Evolutionary conservation across 2,888 invertebrate genomes (phyloP).

Genomic region (Bellardia pandia): DNA sequence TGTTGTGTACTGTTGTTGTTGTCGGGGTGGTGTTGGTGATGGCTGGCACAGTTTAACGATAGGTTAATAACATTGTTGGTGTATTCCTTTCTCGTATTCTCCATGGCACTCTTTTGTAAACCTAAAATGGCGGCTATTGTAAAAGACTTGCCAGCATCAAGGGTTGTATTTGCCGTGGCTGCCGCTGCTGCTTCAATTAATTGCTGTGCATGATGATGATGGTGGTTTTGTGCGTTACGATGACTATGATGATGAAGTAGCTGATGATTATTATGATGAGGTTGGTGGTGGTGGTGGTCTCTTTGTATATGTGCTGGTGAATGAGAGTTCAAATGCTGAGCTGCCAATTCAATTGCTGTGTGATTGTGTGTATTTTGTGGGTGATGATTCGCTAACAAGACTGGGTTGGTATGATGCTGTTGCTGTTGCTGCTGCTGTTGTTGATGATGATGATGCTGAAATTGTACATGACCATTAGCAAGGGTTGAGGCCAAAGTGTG

Average conservation of each 20-base stretch:
- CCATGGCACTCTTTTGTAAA: slow-evolving; percentile 85
- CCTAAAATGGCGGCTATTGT: slow-evolving; percentile 95
- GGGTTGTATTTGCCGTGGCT: slow-evolving; percentile 80
- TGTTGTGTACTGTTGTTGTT: slow-evolving; percentile 67
- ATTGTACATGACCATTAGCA: slow-evolving; percentile 78
- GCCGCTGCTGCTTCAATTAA: slow-evolving; percentile 78
- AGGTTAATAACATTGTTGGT: slow-evolving; percentile 83
- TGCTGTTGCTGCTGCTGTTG: slow-evolving; percentile 75
- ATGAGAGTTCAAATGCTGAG: slow-evolving; percentile 71
- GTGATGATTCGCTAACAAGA: slow-evolving; percentile 63
- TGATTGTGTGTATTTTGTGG: slow-evolving; percentile 56
- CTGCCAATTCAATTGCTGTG: slow-evolving; percentile 63
- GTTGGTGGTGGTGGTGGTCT: slow-evolving; percentile 56
- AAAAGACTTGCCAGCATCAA: slow-evolving; percentile 89
- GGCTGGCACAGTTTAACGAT: slow-evolving; percentile 80
- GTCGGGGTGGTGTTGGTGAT: slow-evolving; percentile 47
- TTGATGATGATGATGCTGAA: slow-evolving; percentile 75
- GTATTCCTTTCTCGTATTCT: slow-evolving; percentile 81
- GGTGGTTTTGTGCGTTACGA: slow-evolving; percentile 62
- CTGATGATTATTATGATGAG: slow-evolving; percentile 42
- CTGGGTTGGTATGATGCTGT: slow-evolving; percentile 56
- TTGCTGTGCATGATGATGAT: slow-evolving; percentile 78
- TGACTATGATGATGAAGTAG: slow-evolving; percentile 60
- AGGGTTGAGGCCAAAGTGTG: slow-evolving; percentile 76
- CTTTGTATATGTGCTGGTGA: slow-evolving; percentile 56